Evolutionary conservation across 2,113 vertebrate species (phyloP).

Genomic region (Lipophrys pholis): DNA sequence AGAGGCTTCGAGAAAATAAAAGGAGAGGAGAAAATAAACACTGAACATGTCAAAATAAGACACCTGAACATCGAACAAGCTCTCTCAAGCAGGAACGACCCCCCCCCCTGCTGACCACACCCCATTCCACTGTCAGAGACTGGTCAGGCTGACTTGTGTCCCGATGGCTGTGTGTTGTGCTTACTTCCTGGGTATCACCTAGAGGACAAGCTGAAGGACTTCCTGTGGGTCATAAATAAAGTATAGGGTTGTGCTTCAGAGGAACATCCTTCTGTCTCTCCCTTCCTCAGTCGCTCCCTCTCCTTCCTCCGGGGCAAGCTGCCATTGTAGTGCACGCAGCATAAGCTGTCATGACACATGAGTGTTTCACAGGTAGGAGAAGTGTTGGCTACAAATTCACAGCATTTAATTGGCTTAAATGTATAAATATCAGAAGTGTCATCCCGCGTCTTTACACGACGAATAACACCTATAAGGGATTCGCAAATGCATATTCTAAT

Average conservation of each 20-base stretch:
- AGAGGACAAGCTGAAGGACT: constrained; percentile 81
- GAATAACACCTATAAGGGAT: constrained; percentile 25
- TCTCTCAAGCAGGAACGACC: constrained; percentile 8
- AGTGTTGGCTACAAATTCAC: constrained; percentile 70
- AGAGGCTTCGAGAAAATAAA: constrained; percentile 65
- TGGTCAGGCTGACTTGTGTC: constrained; percentile 56
- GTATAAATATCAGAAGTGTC: constrained; percentile 68
- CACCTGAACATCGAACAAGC: constrained; percentile 26
- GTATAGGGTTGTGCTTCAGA: constrained; percentile 74
- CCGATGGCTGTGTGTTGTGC: constrained; percentile 61
- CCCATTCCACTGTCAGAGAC: constrained; percentile 58
- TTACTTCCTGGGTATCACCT: constrained; percentile 82
- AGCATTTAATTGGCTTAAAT: constrained; percentile 72
- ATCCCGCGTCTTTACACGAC: constrained; percentile 27
- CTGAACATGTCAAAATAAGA: constrained; percentile 15
- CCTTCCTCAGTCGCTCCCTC: constrained; percentile 9
- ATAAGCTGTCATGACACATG: constrained; percentile 61
- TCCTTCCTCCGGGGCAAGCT: constrained; percentile 35
- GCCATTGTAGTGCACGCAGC: constrained; percentile 39
- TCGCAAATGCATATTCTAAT: constrained; percentile 22
- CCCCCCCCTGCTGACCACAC: constrained; percentile 53
- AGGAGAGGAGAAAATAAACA: neutral
- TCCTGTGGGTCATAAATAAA: constrained; percentile 83
- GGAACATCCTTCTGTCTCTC: constrained; percentile 62
- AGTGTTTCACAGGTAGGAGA: constrained; percentile 67